Evolutionary conservation across 2,888 invertebrate species (phyloP), one percentile per base, ranked within the genome.

Genomic region (Junonia oenone): DNA sequence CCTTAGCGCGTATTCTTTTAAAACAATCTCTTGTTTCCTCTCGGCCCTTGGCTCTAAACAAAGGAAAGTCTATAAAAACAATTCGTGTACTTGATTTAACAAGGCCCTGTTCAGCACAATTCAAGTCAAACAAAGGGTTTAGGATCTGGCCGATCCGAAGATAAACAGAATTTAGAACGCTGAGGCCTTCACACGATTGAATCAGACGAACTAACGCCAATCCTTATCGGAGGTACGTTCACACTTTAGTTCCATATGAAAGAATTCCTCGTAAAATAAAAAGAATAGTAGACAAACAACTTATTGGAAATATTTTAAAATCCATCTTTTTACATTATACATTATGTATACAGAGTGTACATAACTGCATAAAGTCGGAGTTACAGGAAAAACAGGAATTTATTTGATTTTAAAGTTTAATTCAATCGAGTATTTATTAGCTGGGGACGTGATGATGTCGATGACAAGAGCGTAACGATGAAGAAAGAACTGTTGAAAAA

Each of bases 111-210:
- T 46, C 45, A 22, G 40, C 38, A 15, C 40, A 48, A 8, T 48
- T 11, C 31, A 40, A 54, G 47, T 40, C 31, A 54, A 54, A 54
- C 53, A 54, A 47, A 53, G 52, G 46, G 51, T 17, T 47, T 26
- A 22, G 26, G 43, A 11, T 43, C 13, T 13, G 13, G 43, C 13
- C 8, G 15, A 52, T 27, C 45, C 22, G 27, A 38, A 53, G 53
- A 53, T 40, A 53, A 53, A 47, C 53, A 19, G 38, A 46, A 47
- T 38, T 31, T 40, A 38, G 45, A 45, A 22, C 46, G 52, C 29
- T n/a, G 27, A 35, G 46, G 37, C 40, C 17, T 15, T 8, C 19
- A 29, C 38, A 38, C 22, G 8, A 26, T 43, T 26, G 52, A 47
- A 13, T 31, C 46, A 14, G 26, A 26, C 31, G 19, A 29, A 22